A percentile compares a stretch with the other conserved stretches of the same genome.
Conservation (phyloP, 2,113 vertebrate species). For the Gnathonemus echidnorhynchus region DNA sequence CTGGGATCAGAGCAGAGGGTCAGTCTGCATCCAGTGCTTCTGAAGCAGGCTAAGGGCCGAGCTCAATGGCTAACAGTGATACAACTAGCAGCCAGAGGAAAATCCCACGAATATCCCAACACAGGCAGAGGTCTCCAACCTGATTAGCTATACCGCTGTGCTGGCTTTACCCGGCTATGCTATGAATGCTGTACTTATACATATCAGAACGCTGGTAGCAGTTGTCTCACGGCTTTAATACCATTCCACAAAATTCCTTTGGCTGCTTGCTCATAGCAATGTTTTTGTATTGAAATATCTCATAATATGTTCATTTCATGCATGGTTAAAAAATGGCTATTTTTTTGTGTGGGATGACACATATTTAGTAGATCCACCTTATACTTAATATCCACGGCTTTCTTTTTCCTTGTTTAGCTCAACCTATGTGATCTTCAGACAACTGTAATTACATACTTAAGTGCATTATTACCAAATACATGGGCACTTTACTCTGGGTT, state of each 20-base stretch:
- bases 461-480: constrained; percentile 51
- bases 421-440: constrained; percentile 49
- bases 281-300: neutral
- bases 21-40: neutral
- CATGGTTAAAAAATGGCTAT: neutral
- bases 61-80: neutral
- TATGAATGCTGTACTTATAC: neutral
- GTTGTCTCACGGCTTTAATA: neutral
- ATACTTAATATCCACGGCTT: constrained; percentile 20
- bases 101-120: neutral
- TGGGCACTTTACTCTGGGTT: constrained; percentile 46
- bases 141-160: neutral
- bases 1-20: neutral
- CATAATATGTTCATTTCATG: neutral
- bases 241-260: neutral
- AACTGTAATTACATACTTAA: constrained; percentile 60
- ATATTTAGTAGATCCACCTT: constrained; percentile 7
- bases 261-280: neutral
- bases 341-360: constrained; percentile 9
- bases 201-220: neutral
- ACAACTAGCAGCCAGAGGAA: neutral
- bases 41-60: neutral
- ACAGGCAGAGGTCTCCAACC: neutral
- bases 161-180: neutral
- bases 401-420: constrained; percentile 37